Conservation (phyloP, 2,888 invertebrate species). For the Erebia ligea region DNA sequence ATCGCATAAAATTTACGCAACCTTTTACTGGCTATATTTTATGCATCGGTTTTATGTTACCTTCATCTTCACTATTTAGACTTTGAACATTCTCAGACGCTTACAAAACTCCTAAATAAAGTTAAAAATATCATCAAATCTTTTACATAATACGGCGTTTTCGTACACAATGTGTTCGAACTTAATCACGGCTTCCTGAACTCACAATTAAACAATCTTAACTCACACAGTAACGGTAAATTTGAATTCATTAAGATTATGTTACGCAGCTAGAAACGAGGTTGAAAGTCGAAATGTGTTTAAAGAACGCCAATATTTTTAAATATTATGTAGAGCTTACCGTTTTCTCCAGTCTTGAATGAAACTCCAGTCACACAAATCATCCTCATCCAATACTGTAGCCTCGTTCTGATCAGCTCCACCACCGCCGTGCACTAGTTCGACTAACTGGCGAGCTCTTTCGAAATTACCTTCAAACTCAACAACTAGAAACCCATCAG, state of each 20-base stretch:
- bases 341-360: constrained; percentile 89
- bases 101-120: constrained; percentile 16
- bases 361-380: constrained; percentile 88
- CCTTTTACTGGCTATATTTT: constrained; percentile 17
- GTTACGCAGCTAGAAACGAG: constrained; percentile 58
- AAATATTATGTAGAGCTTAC: constrained; percentile 63
- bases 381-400: constrained; percentile 73
- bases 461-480: constrained; percentile 85
- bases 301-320: constrained; percentile 29
- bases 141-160: constrained; percentile 12
- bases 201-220: constrained; percentile 58
- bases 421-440: constrained; percentile 78
- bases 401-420: constrained; percentile 74
- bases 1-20: constrained; percentile 8
- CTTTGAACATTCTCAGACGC: background rate
- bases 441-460: constrained; percentile 84
- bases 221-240: constrained; percentile 57
- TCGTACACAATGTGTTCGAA: constrained; percentile 25
- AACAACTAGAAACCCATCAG: constrained; percentile 84
- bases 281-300: constrained; percentile 48
- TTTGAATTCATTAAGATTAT: constrained; percentile 52
- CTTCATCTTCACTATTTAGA: background rate
- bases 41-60: background rate
- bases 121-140: constrained; percentile 31
- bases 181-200: constrained; percentile 50